Base-by-base conservation (phyloP, 1,140 invertebrate species). In the Magallana ariakensis region DNA sequence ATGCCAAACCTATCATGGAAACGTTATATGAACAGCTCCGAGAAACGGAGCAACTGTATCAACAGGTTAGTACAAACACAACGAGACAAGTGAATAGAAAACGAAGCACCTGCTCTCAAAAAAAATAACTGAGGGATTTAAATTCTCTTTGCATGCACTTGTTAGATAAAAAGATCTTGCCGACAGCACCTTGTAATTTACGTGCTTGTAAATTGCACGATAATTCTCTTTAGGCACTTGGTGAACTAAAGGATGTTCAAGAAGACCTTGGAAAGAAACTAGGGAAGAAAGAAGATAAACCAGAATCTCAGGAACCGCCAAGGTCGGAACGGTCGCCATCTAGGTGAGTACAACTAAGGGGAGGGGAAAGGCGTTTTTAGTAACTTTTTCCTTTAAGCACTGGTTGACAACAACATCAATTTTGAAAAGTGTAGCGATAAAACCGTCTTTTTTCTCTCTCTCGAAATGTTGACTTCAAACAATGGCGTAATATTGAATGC, bases 1-100 rank as follows among this genome's bases (percentile, higher is more conserved):
- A 91, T 90, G 89, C 89, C n/a, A 91, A 91, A 55, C 82, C 62
- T 33, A 85, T 84, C 53, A 86, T 91, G 81, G 90, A 91, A 54
- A 86, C 85, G 5, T 83, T 91, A 7, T 89, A 88, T 55, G 83
- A 84, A 11, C 88, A 91, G 54, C 85, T 91, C 6, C 85, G 87
- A 58, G 89, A 90, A 46, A 86, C 89, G 16, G 58, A 90, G 55
- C 58, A 89, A 33, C 80, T 89, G 66, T 82, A 89, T 26, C 85
- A 91, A 85, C 85, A 90, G 85, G 90, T 91, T 33, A 57, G 81
- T 60, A 58, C 26, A 54, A 26, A 75, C n/a, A 60, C 3, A 13
- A 60, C 15, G 33, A 46, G 33, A 46, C 33, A 46, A 46, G 33
- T 46, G 33, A 46, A 46, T 46, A 46, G 33, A 46, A 46, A 46